These are phyloP conservation scores for Drosophila teissieri DNA, from an alignment of 1,140 invertebrate genomes.

Conservation along the genomic window DNA sequence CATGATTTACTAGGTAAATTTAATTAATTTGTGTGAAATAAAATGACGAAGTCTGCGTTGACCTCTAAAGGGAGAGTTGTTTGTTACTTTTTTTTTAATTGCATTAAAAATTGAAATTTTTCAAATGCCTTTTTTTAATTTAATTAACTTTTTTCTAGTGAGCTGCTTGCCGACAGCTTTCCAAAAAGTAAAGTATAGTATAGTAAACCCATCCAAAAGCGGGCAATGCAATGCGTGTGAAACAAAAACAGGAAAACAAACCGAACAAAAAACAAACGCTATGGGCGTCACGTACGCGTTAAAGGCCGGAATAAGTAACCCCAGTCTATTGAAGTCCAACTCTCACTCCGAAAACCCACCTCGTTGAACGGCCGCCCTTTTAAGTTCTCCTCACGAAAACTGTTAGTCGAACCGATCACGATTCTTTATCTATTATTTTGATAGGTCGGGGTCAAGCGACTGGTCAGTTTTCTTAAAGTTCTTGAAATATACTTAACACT, in stretches of 20 bases:
- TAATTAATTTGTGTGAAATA: too few species aligned
- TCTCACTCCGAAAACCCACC: background rate
- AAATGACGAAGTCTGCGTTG: too few species aligned
- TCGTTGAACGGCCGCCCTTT: slow-evolving; percentile 16
- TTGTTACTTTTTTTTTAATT: too few species aligned
- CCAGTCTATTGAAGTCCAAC: background rate
- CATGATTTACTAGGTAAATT: too few species aligned
- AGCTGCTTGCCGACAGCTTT: too few species aligned
- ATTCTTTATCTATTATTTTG: slow-evolving; percentile 25
- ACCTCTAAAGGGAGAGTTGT: too few species aligned
- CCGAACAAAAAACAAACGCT: slow-evolving; percentile 32
- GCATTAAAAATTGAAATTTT: too few species aligned
- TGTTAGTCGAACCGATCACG: slow-evolving; percentile 36
- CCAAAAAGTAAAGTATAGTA: slow-evolving; percentile 20
- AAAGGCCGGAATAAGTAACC: slow-evolving; percentile 11
- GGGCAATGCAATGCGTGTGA: slow-evolving; percentile 26
- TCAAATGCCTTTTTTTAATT: too few species aligned
- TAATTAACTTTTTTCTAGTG: background rate
- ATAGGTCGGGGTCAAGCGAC: background rate
- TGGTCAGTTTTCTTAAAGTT: slow-evolving; percentile 4
- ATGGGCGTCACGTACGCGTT: slow-evolving; percentile 56
- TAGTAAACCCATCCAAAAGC: background rate
- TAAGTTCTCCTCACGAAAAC: slow-evolving; percentile 42
- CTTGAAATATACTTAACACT: too few species aligned
- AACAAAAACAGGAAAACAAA: slow-evolving; percentile 14